Conservation (phyloP, 2,113 vertebrate genomes). For the Tragelaphus imberbis region DNA sequence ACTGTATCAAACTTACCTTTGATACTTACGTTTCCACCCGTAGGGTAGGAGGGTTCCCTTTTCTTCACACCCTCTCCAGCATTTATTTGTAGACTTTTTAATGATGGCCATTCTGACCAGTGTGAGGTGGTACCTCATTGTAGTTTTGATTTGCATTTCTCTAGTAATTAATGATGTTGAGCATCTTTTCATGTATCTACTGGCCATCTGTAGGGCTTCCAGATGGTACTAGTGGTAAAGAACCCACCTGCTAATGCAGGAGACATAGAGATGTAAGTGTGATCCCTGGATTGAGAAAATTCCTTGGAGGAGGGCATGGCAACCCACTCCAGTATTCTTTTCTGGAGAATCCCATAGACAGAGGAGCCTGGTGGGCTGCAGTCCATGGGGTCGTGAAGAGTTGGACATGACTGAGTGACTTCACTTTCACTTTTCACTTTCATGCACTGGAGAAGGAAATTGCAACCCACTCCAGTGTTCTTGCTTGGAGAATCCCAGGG, state of each 20-base stretch:
- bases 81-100: not conserved
- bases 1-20: not conserved
- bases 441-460: too few relatives aligned
- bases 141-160: not conserved
- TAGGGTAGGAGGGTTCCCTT: not conserved
- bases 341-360: not conserved
- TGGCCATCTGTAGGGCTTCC: not conserved
- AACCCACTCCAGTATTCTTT: not conserved
- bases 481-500: too few relatives aligned
- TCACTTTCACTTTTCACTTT: too few relatives aligned
- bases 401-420: too few relatives aligned
- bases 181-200: not conserved
- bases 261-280: not conserved
- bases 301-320: not conserved
- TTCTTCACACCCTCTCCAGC: not conserved
- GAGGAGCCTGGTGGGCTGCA: too few relatives aligned
- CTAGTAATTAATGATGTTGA: not conserved
- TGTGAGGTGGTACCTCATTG: not conserved
- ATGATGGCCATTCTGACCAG: not conserved
- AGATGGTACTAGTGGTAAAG: too few relatives aligned
- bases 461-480: too few relatives aligned
- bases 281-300: not conserved
- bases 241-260: not conserved
- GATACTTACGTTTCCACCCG: not conserved
- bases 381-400: too few relatives aligned